phyloP scores from a whole-genome alignment of 2,797 vertebrate genomes.

The Acanthiza pusilla region DNA sequence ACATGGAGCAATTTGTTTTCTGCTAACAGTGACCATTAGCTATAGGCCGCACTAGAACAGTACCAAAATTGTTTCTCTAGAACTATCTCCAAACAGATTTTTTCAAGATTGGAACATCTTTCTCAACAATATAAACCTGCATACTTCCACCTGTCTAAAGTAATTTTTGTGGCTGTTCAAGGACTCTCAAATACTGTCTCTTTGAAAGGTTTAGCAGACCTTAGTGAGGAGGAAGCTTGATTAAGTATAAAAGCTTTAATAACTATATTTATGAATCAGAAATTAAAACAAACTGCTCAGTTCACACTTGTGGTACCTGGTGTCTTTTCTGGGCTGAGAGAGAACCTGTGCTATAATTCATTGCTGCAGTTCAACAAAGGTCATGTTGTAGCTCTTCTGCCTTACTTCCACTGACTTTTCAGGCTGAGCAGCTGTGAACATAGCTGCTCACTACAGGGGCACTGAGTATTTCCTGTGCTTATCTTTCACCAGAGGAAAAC shows the following conservation, averaged over 20 bases:
- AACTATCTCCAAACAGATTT: neutral
- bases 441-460: neutral
- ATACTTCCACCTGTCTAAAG: neutral
- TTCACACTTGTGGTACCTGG: neutral
- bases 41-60: neutral
- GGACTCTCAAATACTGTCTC: neutral
- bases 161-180: neutral
- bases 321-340: neutral
- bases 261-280: neutral
- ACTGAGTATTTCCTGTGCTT: neutral
- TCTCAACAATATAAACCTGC: neutral
- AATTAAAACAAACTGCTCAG: neutral
- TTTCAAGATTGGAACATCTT: neutral
- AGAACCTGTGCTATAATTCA: neutral
- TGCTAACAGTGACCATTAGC: neutral
- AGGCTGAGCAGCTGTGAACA: neutral
- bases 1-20: neutral
- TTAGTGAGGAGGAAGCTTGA: neutral
- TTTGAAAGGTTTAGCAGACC: neutral
- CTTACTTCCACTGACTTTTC: neutral
- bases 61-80: neutral
- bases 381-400: neutral
- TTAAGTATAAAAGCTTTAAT: neutral
- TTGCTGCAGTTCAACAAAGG: neutral
- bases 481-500: neutral